These are phyloP conservation scores for Hymenochirus boettgeri DNA, from an alignment of 2,113 vertebrate genomes.

Conservation along the genomic window DNA sequence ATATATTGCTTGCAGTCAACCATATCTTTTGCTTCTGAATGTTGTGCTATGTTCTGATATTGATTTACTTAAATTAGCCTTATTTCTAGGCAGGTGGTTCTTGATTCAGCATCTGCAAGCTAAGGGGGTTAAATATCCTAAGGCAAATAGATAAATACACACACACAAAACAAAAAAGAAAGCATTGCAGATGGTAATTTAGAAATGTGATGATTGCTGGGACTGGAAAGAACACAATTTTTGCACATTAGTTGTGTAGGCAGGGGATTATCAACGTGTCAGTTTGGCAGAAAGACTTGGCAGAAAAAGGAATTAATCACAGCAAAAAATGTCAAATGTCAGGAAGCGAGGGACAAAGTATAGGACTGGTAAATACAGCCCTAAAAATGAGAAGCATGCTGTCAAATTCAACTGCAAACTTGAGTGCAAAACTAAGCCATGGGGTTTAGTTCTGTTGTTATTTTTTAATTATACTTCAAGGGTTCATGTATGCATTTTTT, in stretches of 20 bases:
- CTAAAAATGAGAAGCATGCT: slow-evolving; percentile 37
- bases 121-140: slow-evolving; percentile 26
- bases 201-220: slow-evolving; percentile 42
- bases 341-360: slow-evolving; percentile 42
- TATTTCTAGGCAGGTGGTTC: no score
- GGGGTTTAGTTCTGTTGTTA: slow-evolving; percentile 8
- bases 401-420: slow-evolving; percentile 36
- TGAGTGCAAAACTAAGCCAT: neutral
- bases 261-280: slow-evolving; percentile 43
- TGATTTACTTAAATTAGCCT: no score
- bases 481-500: no score
- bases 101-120: slow-evolving; percentile 14
- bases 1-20: no score
- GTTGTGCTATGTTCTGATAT: no score
- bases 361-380: slow-evolving; percentile 40
- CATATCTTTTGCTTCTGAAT: no score
- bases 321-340: slow-evolving; percentile 43
- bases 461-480: neutral
- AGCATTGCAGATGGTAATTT: slow-evolving; percentile 42
- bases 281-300: slow-evolving; percentile 38
- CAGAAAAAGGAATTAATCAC: slow-evolving; percentile 40
- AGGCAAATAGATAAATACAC: slow-evolving; percentile 15
- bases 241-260: slow-evolving; percentile 43
- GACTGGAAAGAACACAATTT: slow-evolving; percentile 42
- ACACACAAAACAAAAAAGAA: slow-evolving; percentile 19